These are phyloP conservation scores for Polyboroides typus DNA, from an alignment of 2,797 vertebrate species.

Conservation along the genomic window DNA sequence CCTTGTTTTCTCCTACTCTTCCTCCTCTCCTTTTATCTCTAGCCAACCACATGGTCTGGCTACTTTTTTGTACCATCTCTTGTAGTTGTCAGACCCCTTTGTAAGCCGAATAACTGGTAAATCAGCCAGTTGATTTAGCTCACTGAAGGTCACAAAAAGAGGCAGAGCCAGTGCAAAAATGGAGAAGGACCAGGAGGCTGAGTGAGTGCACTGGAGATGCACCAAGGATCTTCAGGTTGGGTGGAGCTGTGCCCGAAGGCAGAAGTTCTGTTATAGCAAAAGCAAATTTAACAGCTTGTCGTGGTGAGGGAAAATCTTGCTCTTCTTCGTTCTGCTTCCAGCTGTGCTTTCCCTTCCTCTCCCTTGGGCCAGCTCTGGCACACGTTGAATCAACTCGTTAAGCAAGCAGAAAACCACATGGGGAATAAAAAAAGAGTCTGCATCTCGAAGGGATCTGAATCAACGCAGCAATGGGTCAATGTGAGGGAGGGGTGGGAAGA, in stretches of 20 bases:
- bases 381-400: background rate
- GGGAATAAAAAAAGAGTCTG: background rate
- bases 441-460: background rate
- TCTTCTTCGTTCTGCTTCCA: background rate
- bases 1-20: background rate
- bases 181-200: background rate
- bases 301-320: background rate
- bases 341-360: background rate
- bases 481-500: background rate
- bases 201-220: background rate
- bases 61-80: background rate
- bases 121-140: background rate
- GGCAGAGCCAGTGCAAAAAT: background rate
- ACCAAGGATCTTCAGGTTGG: rapidly evolving
- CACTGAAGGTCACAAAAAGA: background rate
- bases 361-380: background rate
- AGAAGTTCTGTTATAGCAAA: background rate
- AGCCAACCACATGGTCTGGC: background rate
- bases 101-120: background rate
- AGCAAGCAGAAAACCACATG: background rate
- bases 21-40: background rate
- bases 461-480: background rate
- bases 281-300: background rate
- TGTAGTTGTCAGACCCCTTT: background rate
- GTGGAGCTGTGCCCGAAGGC: background rate